Evolutionary conservation across 2,113 vertebrate species (phyloP).

Genomic region (Ciconia maguari): DNA sequence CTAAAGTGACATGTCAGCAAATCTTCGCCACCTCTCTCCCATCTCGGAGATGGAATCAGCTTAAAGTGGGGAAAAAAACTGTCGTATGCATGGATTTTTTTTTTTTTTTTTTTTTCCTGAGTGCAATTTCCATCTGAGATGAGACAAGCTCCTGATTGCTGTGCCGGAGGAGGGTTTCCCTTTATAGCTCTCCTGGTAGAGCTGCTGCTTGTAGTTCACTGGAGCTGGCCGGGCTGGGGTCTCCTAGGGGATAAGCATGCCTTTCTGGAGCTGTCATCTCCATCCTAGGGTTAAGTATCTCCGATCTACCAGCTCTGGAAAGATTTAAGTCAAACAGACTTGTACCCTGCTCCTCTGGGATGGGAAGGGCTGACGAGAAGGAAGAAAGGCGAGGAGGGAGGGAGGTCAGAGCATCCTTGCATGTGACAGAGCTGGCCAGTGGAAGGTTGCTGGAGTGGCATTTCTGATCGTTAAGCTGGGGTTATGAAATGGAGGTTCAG

Average conservation of each 20-base stretch:
- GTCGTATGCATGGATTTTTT: constrained; percentile 43
- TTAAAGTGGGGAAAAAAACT: constrained; percentile 43
- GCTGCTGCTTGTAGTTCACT: neutral
- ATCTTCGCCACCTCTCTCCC: constrained; percentile 51
- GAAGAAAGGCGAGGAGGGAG: neutral
- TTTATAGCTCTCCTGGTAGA: constrained; percentile 50
- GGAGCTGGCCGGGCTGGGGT: neutral
- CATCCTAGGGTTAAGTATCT: neutral
- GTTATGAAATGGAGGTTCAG: neutral
- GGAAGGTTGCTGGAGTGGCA: neutral
- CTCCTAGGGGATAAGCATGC: neutral
- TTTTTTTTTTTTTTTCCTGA: neutral
- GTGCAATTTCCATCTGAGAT: constrained; percentile 60
- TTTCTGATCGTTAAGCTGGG: neutral
- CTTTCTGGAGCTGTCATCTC: neutral
- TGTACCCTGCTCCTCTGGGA: neutral
- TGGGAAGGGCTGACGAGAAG: neutral
- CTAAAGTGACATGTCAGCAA: constrained; percentile 65
- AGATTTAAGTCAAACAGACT: neutral
- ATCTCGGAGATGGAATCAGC: constrained; percentile 53
- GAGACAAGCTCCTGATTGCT: constrained; percentile 59
- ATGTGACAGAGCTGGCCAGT: neutral
- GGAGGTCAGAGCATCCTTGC: neutral
- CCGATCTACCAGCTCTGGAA: neutral
- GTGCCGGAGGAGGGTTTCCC: constrained; percentile 53